These are phyloP conservation scores for Entosphenus tridentatus DNA, from an alignment of 2,113 vertebrate genomes.

Conservation along the genomic window DNA sequence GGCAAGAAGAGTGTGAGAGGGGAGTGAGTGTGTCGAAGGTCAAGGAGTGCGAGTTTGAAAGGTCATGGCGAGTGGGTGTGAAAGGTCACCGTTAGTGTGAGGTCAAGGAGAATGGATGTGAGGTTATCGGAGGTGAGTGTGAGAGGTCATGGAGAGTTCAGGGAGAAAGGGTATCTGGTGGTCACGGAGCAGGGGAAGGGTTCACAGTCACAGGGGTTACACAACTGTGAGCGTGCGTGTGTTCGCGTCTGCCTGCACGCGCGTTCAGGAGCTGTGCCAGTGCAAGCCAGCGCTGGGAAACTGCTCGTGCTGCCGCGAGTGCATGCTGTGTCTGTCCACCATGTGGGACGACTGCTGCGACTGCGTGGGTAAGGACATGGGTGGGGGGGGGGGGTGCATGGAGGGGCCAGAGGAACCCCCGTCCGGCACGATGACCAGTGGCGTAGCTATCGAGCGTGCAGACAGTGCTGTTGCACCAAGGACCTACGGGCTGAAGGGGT, in stretches of 20 bases:
- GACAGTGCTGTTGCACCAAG: neutral
- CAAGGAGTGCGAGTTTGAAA: no score
- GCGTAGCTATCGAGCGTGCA: neutral
- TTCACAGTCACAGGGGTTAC: no score
- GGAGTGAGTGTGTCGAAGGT: no score
- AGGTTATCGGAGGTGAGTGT: no score
- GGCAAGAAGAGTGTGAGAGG: no score
- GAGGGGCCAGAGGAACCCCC: neutral
- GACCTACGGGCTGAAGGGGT: neutral
- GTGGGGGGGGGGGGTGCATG: neutral
- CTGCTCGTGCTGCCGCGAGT: conserved; percentile 94
- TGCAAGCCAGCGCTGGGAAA: conserved; percentile 79
- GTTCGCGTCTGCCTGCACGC: neutral
- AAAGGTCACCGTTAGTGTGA: no score
- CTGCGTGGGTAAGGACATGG: conserved; percentile 64
- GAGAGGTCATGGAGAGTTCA: no score
- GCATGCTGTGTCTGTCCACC: conserved; percentile 82
- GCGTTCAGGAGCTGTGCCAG: conserved; percentile 67
- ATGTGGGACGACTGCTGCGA: conserved; percentile 98
- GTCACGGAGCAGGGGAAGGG: no score
- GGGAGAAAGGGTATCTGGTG: no score
- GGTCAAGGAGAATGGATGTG: no score
- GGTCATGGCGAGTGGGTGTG: no score
- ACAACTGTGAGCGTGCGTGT: no score
- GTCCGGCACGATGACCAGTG: neutral